phyloP scores from a whole-genome alignment of 37 sponge, comb jelly and placozoan genomes.

The Mnemiopsis leidyi region DNA sequence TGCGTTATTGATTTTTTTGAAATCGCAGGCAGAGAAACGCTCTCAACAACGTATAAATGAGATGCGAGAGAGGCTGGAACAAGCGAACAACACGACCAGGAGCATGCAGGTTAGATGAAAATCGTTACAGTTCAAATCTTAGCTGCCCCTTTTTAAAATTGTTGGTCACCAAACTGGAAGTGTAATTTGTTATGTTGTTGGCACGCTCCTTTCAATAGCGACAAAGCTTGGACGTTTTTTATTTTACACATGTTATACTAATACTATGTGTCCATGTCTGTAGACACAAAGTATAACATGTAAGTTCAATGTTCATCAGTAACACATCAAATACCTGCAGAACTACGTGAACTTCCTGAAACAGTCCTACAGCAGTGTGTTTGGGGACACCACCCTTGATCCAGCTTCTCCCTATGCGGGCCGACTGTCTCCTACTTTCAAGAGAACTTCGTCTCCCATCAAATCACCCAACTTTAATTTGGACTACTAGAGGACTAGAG shows the following conservation, averaged over 20 bases:
- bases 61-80: conserved; percentile 83
- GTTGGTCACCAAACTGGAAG: too few species aligned
- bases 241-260: not conserved
- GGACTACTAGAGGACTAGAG: not conserved
- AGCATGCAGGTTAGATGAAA: conserved; percentile 73
- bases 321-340: too few species aligned
- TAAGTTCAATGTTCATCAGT: too few species aligned
- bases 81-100: conserved; percentile 76
- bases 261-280: too few species aligned
- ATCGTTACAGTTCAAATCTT: too few species aligned
- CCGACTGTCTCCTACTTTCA: conserved; percentile 42
- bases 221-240: not conserved
- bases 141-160: too few species aligned
- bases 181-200: too few species aligned
- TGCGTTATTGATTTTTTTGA: too few species aligned
- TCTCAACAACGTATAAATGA: conserved; percentile 65
- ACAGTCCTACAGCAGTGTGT: conserved; percentile 84
- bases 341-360: conserved; percentile 93
- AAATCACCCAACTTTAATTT: conserved; percentile 1
- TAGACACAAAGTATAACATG: too few species aligned
- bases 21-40: conserved; percentile 66
- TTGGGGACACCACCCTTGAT: conserved; percentile 73
- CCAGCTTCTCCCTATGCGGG: not conserved
- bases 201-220: too few species aligned
- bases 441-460: conserved; percentile 28